These are phyloP conservation scores for Parnassius glacialis DNA, from an alignment of 2,888 invertebrate genomes.

Conservation along the genomic window DNA sequence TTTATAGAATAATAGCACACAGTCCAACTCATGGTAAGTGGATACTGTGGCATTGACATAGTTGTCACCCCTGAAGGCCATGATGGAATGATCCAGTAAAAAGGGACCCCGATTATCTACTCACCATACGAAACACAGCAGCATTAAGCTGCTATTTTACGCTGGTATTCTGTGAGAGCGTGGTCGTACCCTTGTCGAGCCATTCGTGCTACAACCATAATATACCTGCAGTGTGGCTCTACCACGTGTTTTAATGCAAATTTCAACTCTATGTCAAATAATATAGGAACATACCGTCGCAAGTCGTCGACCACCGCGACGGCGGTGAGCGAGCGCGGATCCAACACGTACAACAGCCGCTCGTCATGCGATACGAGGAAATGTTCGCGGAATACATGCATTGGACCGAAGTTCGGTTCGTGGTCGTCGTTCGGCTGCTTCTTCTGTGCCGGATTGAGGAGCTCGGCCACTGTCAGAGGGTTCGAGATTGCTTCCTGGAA, in stretches of 20 bases:
- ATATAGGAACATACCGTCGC: conserved; percentile 62
- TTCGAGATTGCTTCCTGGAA: conserved; percentile 70
- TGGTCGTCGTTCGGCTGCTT: conserved; percentile 36
- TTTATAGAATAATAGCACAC: too few species aligned
- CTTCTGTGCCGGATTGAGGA: conserved; percentile 83
- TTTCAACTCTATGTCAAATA: not conserved
- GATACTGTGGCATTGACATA: too few species aligned
- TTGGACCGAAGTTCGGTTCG: conserved; percentile 67
- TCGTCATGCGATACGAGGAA: conserved; percentile 88
- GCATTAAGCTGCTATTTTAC: too few species aligned
- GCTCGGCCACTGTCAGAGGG: conserved; percentile 83
- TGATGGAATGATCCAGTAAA: too few species aligned
- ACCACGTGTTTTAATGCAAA: not conserved
- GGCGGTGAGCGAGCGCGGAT: conserved; percentile 85
- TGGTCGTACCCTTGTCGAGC: not conserved
- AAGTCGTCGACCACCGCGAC: conserved; percentile 84
- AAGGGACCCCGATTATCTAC: too few species aligned
- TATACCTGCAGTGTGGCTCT: too few species aligned
- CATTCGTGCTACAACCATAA: not conserved
- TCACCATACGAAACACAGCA: too few species aligned
- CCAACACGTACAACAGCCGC: conserved; percentile 86
- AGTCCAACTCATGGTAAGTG: too few species aligned
- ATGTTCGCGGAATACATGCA: conserved; percentile 85
- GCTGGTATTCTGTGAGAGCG: too few species aligned
- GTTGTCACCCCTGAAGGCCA: too few species aligned